Evolutionary conservation across 2,113 vertebrate species (phyloP).

Genomic region (Macquaria australasica): DNA sequence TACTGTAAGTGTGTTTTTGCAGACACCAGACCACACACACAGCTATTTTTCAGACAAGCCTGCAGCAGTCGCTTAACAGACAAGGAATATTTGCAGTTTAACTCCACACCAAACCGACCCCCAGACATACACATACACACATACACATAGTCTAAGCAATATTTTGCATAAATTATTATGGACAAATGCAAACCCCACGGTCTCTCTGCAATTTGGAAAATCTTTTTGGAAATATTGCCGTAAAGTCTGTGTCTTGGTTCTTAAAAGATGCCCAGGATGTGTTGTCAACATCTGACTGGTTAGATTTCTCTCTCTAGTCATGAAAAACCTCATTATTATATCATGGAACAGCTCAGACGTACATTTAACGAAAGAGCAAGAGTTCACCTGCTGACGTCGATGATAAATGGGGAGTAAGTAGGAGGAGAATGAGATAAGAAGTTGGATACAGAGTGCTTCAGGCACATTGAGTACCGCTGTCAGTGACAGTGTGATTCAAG

Average conservation of each 20-base stretch:
- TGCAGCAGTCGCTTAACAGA: background rate
- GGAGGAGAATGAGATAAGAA: constrained; percentile 28
- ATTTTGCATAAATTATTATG: constrained; percentile 2
- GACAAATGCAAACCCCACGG: background rate
- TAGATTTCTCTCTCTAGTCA: background rate
- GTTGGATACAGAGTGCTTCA: constrained; percentile 12
- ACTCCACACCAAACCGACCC: background rate
- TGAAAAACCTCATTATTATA: background rate
- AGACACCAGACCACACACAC: background rate
- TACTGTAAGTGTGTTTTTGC: background rate
- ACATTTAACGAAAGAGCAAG: background rate
- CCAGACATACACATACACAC: background rate
- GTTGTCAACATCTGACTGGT: constrained; percentile 12
- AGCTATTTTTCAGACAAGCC: background rate
- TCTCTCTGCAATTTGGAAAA: background rate
- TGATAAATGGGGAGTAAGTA: constrained; percentile 17
- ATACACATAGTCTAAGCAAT: constrained; percentile 1
- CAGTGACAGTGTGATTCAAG: constrained; percentile 10
- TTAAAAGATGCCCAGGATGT: background rate
- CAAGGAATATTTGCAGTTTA: background rate
- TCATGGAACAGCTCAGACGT: background rate
- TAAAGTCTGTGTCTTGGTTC: background rate
- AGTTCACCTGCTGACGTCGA: constrained; percentile 15
- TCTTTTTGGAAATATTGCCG: background rate
- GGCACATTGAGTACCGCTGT: background rate